phyloP scores from a whole-genome alignment of 1,140 invertebrate genomes.

The Tribolium madens region DNA sequence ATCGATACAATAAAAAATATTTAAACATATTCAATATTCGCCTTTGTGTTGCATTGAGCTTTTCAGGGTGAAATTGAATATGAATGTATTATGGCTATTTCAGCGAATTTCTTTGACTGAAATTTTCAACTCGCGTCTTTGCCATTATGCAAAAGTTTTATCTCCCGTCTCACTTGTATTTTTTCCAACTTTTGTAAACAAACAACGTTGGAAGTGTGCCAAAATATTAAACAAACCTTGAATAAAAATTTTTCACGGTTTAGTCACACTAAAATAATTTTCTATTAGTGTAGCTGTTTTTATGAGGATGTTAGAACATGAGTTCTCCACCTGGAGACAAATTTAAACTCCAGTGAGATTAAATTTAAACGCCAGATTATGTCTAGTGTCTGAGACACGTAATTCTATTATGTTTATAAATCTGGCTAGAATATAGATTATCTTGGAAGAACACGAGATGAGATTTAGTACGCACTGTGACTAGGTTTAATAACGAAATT shows the following conservation, averaged over 20 bases:
- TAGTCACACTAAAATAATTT: neutral
- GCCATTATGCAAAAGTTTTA: conserved; percentile 3
- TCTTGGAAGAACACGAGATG: neutral
- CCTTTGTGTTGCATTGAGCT: neutral
- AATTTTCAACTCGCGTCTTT: neutral
- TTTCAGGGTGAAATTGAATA: conserved; percentile 1
- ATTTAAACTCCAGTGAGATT: neutral
- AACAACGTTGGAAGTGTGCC: too few species aligned
- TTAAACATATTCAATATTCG: neutral
- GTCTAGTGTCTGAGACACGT: neutral
- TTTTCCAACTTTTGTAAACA: neutral
- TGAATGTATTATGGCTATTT: conserved; percentile 16
- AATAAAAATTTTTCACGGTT: neutral
- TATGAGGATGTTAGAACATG: neutral
- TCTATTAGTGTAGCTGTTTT: neutral
- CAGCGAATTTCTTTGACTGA: conserved; percentile 13
- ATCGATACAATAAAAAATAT: neutral
- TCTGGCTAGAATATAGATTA: neutral
- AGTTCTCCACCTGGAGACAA: neutral
- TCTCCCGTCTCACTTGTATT: neutral
- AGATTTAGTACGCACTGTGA: too few species aligned
- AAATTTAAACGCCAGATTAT: conserved; percentile 14
- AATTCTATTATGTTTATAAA: conserved; percentile 13
- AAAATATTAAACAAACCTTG: neutral
- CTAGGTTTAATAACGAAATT: neutral